Evolutionary conservation across 2,113 vertebrate species (phyloP).

Genomic region (Labeo rohita): DNA sequence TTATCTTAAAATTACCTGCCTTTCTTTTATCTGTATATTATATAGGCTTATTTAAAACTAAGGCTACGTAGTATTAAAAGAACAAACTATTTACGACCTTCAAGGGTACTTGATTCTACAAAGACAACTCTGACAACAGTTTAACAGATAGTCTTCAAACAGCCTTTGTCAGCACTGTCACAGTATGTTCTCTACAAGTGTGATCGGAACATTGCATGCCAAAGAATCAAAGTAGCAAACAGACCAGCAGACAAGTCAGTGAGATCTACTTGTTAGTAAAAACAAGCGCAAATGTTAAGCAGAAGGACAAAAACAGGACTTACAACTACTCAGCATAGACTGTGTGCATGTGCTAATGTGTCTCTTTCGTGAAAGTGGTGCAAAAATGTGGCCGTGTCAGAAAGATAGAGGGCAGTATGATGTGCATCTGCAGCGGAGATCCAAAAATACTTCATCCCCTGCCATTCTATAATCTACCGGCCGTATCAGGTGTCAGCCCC

Average conservation of each 20-base stretch:
- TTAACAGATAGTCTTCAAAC: not conserved
- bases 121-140: not conserved
- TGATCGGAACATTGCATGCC: not conserved
- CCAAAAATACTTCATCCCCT: slow-evolving; percentile 67
- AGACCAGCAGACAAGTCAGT: not conserved
- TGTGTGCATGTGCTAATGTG: slow-evolving; percentile 7
- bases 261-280: slow-evolving; percentile 8
- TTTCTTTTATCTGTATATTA: not conserved
- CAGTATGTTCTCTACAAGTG: not conserved
- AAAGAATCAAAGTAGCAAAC: not conserved
- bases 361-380: slow-evolving; percentile 24
- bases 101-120: not conserved
- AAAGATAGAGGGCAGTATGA: slow-evolving; percentile 32
- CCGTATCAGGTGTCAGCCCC: slow-evolving; percentile 71
- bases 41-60: not conserved
- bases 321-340: slow-evolving; percentile 49
- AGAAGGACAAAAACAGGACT: slow-evolving; percentile 36
- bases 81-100: not conserved
- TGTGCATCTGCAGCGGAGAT: slow-evolving; percentile 37
- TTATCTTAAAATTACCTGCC: not conserved
- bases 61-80: not conserved
- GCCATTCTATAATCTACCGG: slow-evolving; percentile 44
- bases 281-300: slow-evolving; percentile 18
- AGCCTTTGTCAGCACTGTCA: not conserved
- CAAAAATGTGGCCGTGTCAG: slow-evolving; percentile 32